Conservation (phyloP, 2,113 vertebrate species). For the Gymnorhina tibicen region DNA sequence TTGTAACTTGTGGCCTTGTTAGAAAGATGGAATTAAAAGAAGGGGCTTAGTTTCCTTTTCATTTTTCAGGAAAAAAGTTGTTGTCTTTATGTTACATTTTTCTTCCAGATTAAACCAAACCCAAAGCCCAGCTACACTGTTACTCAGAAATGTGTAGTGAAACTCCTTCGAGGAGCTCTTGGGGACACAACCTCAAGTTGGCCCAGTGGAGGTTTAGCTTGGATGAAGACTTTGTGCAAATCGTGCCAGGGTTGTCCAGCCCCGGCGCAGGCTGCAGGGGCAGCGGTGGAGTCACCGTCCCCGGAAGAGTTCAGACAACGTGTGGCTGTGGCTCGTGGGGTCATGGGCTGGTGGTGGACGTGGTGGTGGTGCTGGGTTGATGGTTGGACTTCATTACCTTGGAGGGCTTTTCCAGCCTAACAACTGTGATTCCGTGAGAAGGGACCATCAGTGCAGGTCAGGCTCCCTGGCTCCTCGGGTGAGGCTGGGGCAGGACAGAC, state of each 20-base stretch:
- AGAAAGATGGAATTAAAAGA: slow-evolving; percentile 18
- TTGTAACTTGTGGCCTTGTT: background rate
- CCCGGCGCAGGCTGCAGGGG: background rate
- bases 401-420: background rate
- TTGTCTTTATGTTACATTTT: background rate
- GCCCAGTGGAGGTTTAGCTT: background rate
- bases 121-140: background rate
- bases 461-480: background rate
- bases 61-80: background rate
- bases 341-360: no score
- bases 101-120: background rate
- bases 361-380: background rate
- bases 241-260: background rate
- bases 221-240: background rate
- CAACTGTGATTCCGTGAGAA: no score
- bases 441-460: background rate
- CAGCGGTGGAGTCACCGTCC: background rate
- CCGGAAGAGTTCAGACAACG: rapidly evolving
- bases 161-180: background rate
- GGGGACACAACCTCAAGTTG: background rate
- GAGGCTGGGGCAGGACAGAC: background rate
- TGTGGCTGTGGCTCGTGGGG: rapidly evolving
- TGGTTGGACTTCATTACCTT: background rate
- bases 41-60: background rate
- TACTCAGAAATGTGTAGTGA: background rate